Percentiles rank a stretch among this genome's conserved stretches.
These are phyloP conservation scores for Melanotaenia duboulayi DNA, from an alignment of 2,113 vertebrate genomes.

Conservation along the genomic window DNA sequence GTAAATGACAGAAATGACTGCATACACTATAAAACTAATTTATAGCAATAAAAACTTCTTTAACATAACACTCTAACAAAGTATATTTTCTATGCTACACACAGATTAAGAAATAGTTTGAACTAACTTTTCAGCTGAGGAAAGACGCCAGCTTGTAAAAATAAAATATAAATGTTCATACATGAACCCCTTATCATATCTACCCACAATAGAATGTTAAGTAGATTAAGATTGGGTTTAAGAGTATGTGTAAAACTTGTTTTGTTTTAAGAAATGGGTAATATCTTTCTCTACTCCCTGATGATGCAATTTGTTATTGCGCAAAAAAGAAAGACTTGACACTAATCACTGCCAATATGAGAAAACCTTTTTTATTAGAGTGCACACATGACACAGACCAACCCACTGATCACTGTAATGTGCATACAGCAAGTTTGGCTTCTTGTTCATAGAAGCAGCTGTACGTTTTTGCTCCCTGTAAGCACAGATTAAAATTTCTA, in stretches of 20 bases:
- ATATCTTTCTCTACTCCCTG: background rate
- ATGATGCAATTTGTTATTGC: background rate
- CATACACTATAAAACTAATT: background rate
- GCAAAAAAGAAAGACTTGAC: background rate
- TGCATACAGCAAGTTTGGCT: too few species aligned
- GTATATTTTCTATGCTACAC: too few species aligned
- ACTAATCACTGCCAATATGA: background rate
- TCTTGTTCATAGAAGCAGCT: background rate
- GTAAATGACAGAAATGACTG: background rate
- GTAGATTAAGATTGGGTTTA: background rate
- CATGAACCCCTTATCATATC: background rate
- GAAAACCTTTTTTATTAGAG: background rate
- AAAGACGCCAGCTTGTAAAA: background rate
- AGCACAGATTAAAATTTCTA: constrained; percentile 3
- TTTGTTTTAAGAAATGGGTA: background rate
- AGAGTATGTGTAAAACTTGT: background rate
- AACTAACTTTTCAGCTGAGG: background rate
- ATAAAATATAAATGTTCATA: background rate
- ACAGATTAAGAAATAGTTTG: background rate
- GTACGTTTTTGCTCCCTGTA: too few species aligned
- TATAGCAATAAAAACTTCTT: background rate
- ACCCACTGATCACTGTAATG: background rate
- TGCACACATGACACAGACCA: background rate
- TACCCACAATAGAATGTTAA: background rate
- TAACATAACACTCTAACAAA: background rate